Conservation (phyloP, 2,888 invertebrate genomes). For the Myopa tessellatipennis region DNA sequence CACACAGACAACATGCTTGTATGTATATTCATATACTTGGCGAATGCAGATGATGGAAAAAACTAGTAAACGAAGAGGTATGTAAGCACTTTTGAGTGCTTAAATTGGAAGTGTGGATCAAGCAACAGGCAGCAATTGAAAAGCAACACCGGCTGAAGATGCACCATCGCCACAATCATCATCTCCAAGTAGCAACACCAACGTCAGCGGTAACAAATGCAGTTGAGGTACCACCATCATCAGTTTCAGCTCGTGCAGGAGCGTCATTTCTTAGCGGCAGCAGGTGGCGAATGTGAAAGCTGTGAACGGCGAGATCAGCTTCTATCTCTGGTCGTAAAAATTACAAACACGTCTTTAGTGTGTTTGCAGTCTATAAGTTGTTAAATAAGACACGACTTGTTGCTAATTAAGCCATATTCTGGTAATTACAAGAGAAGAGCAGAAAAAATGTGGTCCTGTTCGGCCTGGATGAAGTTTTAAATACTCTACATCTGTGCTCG, state of each 20-base stretch:
- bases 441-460: not conserved
- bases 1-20: too few relatives aligned
- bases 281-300: constrained; percentile 7
- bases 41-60: constrained; percentile 2
- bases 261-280: not conserved
- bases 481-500: too few relatives aligned
- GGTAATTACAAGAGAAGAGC: not conserved
- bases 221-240: not conserved
- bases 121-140: not conserved
- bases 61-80: not conserved
- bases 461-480: too few relatives aligned
- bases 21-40: not conserved
- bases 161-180: not conserved
- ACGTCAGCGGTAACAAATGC: not conserved
- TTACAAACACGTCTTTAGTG: constrained; percentile 15
- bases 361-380: not conserved
- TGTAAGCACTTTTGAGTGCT: not conserved
- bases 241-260: too few relatives aligned
- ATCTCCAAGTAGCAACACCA: not conserved
- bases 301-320: constrained; percentile 3
- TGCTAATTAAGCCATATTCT: constrained; percentile 18
- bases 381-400: not conserved
- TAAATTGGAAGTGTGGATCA: not conserved
- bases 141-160: not conserved
- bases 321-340: not conserved